Evolutionary conservation across 1,140 invertebrate species (phyloP).

Genomic region (Papilio aristodemus): DNA sequence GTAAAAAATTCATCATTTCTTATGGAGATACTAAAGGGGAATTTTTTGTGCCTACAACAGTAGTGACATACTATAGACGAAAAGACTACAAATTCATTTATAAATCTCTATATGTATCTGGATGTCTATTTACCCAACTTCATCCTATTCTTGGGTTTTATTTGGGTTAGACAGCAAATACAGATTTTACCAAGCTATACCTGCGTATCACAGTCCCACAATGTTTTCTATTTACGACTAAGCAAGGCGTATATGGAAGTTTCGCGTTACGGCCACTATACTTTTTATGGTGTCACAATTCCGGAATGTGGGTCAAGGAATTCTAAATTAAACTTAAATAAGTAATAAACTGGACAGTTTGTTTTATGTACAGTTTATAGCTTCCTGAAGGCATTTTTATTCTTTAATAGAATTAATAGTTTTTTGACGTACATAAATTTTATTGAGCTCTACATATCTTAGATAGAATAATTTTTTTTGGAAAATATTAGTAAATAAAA

Average conservation of each 20-base stretch:
- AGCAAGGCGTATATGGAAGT: constrained; percentile 19
- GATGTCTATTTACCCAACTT: neutral
- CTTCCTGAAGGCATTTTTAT: constrained; percentile 8
- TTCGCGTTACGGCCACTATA: constrained; percentile 28
- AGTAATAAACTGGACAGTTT: constrained; percentile 18
- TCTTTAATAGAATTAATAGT: constrained; percentile 8
- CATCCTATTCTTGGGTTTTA: neutral
- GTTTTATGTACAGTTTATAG: constrained; percentile 22
- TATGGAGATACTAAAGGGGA: too few relatives aligned
- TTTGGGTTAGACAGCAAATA: neutral
- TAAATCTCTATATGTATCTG: too few relatives aligned
- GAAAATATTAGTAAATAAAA: too few relatives aligned
- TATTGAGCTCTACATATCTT: too few relatives aligned
- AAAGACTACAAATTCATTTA: too few relatives aligned
- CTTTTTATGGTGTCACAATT: constrained; percentile 33
- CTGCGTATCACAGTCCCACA: neutral
- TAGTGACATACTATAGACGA: too few relatives aligned
- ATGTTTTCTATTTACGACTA: constrained; percentile 14
- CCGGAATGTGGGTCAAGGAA: constrained; percentile 29
- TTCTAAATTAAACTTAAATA: constrained; percentile 30
- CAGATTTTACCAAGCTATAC: neutral
- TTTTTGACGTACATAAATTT: too few relatives aligned
- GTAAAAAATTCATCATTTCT: too few relatives aligned
- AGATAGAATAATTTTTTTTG: too few relatives aligned
- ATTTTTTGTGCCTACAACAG: too few relatives aligned